Base-by-base conservation (phyloP, 1,140 invertebrate species). In the Chrysoperla carnea region DNA sequence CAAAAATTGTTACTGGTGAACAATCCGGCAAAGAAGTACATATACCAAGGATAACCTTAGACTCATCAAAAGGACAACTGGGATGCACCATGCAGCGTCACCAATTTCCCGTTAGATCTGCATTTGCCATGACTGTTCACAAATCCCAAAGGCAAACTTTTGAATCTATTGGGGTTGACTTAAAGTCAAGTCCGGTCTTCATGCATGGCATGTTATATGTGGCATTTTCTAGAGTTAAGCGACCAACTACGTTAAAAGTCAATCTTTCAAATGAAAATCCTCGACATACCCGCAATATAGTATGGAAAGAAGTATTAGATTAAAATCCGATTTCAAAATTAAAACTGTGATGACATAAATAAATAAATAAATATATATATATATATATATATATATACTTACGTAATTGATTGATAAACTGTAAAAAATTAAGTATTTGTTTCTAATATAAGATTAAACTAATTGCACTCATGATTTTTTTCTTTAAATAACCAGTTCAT, bases 181-280 rank as follows among this genome's bases (percentile, higher is more conserved):
- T 46, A 9, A 41, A 41, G 28, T 37, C 8, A 23, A 46, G n/a
- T 23, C 33, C 45, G 9, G 45, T 46, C 14, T 43, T 46, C 23
- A 46, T 44, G 37, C 43, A 44, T 39, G 43, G 43, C 37, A 44
- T 44, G 43, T 15, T 39, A 11, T 39, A 44, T 43, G 45, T 46
- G 37, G 41, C 42, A 44, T 44, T 47, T 47, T 47, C 37, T 31
- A 44, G 45, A 39, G 45, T 46, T 12, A 46, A 46, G 36, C 36
- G 41, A 29, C 41, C 31, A 44, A 46, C 29, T 38, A 23, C 36
- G 9, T 43, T 43, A 31, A 46, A 46, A 46, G 45, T 46, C 15
- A 17, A 15, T 39, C 36, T 43, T 39, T 23, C 42, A 43, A 23
- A 39, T 39, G 42, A 43, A 37, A 42, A 42, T 42, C 35, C 41